These are phyloP conservation scores for Argentina silus DNA, from an alignment of 2,797 vertebrate species.

Conservation along the genomic window DNA sequence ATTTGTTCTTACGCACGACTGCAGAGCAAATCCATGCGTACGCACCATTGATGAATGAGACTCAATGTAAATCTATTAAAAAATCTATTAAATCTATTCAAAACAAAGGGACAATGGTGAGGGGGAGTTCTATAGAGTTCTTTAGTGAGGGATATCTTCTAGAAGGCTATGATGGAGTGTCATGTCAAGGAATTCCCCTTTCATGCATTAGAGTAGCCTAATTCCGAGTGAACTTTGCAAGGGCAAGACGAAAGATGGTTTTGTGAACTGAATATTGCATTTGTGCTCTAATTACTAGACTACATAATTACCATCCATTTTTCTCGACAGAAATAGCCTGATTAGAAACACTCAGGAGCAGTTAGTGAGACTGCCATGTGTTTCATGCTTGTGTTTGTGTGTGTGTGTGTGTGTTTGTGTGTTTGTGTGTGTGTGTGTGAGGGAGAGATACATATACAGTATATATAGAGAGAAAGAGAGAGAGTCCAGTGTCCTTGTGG, in stretches of 20 bases:
- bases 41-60: too few relatives aligned
- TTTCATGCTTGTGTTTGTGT: too few relatives aligned
- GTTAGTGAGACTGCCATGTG: too few relatives aligned
- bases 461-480: conserved; percentile 17
- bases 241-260: conserved; percentile 24
- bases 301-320: conserved; percentile 54
- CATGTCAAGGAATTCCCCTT: conserved; percentile 42
- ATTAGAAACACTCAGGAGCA: conserved; percentile 8
- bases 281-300: conserved; percentile 44
- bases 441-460: conserved; percentile 35
- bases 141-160: conserved; percentile 8
- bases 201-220: conserved; percentile 34
- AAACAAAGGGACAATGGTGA: too few relatives aligned
- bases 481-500: conserved; percentile 51
- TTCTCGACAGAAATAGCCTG: conserved; percentile 30
- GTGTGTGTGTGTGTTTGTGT: neutral
- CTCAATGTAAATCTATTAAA: too few relatives aligned
- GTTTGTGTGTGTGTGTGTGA: conserved; percentile 17
- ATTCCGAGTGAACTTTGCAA: conserved; percentile 31
- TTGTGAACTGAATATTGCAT: conserved; percentile 26
- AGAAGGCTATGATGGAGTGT: conserved; percentile 44
- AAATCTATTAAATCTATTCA: too few relatives aligned
- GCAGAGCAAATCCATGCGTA: too few relatives aligned
- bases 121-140: too few relatives aligned
- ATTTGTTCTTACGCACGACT: too few relatives aligned